phyloP scores from a whole-genome alignment of 2,113 vertebrate species.

The Podilymbus podiceps region DNA sequence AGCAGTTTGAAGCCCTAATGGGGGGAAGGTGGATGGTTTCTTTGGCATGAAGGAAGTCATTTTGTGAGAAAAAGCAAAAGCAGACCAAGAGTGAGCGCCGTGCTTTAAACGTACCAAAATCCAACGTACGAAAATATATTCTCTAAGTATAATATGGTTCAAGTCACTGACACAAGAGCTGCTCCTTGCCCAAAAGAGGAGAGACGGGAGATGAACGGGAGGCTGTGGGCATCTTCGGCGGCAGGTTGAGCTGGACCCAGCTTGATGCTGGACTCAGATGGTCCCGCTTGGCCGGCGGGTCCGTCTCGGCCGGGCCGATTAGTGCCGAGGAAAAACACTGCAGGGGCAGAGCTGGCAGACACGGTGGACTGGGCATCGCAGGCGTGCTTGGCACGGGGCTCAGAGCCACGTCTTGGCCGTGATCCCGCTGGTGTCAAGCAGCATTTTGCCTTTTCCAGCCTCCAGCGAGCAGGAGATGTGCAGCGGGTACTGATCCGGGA shows the following conservation, averaged over 20 bases:
- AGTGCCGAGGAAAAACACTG: neutral
- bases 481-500: neutral
- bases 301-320: neutral
- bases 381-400: neutral
- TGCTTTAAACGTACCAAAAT: neutral
- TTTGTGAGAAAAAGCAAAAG: neutral
- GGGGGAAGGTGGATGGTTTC: neutral
- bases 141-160: fast-evolving
- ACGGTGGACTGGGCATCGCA: fast-evolving
- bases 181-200: neutral
- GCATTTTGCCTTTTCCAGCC: neutral
- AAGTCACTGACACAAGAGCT: neutral
- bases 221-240: neutral
- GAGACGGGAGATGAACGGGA: neutral
- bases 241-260: neutral
- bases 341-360: neutral
- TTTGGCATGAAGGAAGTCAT: neutral
- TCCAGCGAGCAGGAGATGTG: neutral
- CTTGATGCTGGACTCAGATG: neutral
- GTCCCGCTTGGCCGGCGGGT: neutral
- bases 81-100: fast-evolving
- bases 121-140: neutral
- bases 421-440: fast-evolving
- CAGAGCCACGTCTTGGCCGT: neutral
- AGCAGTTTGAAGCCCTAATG: neutral